A percentile compares a stretch with the other conserved stretches of the same genome.
These are phyloP conservation scores for Stenolophus ochropezus DNA, from an alignment of 2,888 invertebrate species.

Conservation along the genomic window DNA sequence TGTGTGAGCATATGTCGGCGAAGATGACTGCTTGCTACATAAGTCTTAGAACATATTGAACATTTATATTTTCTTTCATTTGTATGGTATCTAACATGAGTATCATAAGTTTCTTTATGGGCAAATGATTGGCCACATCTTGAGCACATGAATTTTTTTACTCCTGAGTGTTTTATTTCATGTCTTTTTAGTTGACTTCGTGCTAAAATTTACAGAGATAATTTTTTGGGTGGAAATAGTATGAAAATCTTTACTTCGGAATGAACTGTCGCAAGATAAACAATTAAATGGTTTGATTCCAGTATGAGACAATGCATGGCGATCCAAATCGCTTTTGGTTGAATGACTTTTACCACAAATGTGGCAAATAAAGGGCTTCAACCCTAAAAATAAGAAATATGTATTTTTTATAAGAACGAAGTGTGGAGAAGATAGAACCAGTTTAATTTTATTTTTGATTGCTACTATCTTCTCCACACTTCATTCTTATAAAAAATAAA, in stretches of 20 bases:
- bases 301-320: slow-evolving; percentile 59
- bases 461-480: too few species aligned
- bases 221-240: background rate
- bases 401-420: too few species aligned
- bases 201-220: slow-evolving; percentile 66
- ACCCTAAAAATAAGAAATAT: background rate
- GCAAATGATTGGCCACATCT: slow-evolving; percentile 71
- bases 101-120: slow-evolving; percentile 71
- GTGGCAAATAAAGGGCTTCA: slow-evolving; percentile 69
- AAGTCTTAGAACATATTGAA: slow-evolving; percentile 70
- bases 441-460: too few species aligned
- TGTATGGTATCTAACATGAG: slow-evolving; percentile 71
- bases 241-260: slow-evolving; percentile 67
- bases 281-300: slow-evolving; percentile 71
- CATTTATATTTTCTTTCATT: slow-evolving; percentile 71
- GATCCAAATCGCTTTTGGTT: slow-evolving; percentile 67
- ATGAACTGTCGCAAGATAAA: slow-evolving; percentile 69
- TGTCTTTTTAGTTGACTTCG: slow-evolving; percentile 71
- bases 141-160: slow-evolving; percentile 71
- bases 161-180: slow-evolving; percentile 70
- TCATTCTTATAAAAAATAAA: too few species aligned
- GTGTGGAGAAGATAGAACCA: too few species aligned
- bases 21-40: slow-evolving; percentile 71
- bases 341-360: slow-evolving; percentile 70
- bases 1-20: slow-evolving; percentile 66